phyloP scores from a whole-genome alignment of 1,140 invertebrate species.

The Bursaphelenchus mucronatus region DNA sequence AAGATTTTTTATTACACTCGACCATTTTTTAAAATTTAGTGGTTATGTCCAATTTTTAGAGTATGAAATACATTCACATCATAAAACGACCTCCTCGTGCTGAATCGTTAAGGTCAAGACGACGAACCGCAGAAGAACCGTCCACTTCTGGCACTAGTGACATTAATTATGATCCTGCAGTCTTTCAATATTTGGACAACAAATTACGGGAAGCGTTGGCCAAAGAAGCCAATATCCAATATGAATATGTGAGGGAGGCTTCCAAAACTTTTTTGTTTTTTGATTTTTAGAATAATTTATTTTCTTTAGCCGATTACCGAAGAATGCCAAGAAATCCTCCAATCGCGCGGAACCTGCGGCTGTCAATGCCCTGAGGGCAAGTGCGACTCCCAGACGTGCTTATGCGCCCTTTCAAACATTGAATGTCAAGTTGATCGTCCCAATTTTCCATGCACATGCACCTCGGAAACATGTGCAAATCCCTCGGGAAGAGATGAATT shows the following conservation, averaged over 20 bases:
- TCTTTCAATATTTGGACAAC: too few species aligned
- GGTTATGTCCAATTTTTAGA: too few species aligned
- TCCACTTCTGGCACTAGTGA: too few species aligned
- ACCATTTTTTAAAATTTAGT: neutral
- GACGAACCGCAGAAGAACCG: too few species aligned
- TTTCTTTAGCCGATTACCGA: constrained; percentile 1
- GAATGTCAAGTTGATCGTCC: constrained; percentile 9
- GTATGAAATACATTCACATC: too few species aligned
- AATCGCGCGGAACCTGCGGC: neutral
- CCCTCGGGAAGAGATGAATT: constrained; percentile 11
- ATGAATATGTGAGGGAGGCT: too few species aligned
- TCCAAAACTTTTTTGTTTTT: too few species aligned
- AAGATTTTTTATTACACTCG: neutral
- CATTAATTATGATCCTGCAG: too few species aligned
- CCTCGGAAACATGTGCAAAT: constrained; percentile 1
- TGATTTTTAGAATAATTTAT: neutral
- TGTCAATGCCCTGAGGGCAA: constrained; percentile 11
- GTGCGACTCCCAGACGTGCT: neutral
- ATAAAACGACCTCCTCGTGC: too few species aligned
- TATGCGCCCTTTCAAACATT: neutral
- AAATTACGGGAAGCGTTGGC: too few species aligned
- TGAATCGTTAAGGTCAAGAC: too few species aligned
- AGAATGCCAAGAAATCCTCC: constrained; percentile 4
- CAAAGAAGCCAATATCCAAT: too few species aligned
- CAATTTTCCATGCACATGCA: constrained; percentile 9